These are phyloP conservation scores for Aphodius granarius DNA, from an alignment of 2,888 invertebrate species.

Conservation along the genomic window DNA sequence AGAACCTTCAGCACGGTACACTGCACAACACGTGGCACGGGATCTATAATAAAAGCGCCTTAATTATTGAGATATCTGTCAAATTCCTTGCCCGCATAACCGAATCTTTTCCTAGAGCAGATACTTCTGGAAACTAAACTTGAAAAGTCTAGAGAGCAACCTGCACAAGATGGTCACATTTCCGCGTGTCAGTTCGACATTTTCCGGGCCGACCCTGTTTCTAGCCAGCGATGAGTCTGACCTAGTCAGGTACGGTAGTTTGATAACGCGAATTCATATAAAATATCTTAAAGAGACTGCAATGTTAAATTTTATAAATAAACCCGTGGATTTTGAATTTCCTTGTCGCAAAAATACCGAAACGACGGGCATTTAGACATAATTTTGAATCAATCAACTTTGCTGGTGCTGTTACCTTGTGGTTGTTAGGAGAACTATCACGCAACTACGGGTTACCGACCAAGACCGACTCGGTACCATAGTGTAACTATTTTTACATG, in stretches of 20 bases:
- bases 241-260: constrained; percentile 76
- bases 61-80: neutral
- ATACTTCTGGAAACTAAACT: constrained; percentile 80
- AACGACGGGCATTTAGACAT: too few relatives aligned
- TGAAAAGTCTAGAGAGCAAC: constrained; percentile 69
- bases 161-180: constrained; percentile 68
- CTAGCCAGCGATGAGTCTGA: constrained; percentile 80
- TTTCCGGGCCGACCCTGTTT: constrained; percentile 73
- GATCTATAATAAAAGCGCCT: too few relatives aligned
- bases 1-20: too few relatives aligned
- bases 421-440: constrained; percentile 16
- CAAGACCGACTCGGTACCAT: constrained; percentile 1
- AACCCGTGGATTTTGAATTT: too few relatives aligned
- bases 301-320: too few relatives aligned
- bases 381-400: constrained; percentile 7
- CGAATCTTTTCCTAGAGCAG: constrained; percentile 41
- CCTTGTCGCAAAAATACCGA: too few relatives aligned
- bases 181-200: constrained; percentile 55
- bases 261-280: too few relatives aligned
- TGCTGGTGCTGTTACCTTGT: constrained; percentile 3
- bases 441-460: neutral
- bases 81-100: neutral
- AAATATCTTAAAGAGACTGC: too few relatives aligned
- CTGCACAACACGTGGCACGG: too few relatives aligned
- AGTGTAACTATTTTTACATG: too few relatives aligned